Evolutionary conservation across 2,797 vertebrate species (phyloP).

Genomic region (Microctenopoma lineatum): DNA sequence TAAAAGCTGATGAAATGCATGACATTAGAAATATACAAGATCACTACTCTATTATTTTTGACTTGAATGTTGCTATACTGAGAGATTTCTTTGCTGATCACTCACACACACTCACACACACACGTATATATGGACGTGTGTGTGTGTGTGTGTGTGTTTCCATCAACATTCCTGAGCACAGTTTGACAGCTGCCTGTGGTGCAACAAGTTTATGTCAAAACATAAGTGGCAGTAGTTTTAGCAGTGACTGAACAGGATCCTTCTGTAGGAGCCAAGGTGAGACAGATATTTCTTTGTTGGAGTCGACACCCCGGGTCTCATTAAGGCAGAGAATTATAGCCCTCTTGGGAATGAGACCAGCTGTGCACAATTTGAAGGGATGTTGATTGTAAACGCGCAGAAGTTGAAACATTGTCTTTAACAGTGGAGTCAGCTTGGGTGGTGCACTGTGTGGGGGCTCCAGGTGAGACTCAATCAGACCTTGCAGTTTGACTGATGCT

Average conservation of each 20-base stretch:
- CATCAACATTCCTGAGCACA: slow-evolving; percentile 25
- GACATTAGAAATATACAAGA: not conserved
- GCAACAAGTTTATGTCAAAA: slow-evolving; percentile 30
- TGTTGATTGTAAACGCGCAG: slow-evolving; percentile 36
- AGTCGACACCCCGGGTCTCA: slow-evolving; percentile 39
- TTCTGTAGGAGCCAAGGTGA: not conserved
- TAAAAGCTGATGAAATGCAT: not conserved
- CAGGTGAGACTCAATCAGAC: slow-evolving; percentile 63
- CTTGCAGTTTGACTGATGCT: slow-evolving; percentile 62
- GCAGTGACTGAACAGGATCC: slow-evolving; percentile 12
- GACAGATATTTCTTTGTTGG: slow-evolving; percentile 26
- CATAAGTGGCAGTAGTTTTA: slow-evolving; percentile 28
- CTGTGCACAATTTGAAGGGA: slow-evolving; percentile 32
- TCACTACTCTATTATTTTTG: not conserved
- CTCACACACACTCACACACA: too few relatives aligned
- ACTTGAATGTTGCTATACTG: not conserved
- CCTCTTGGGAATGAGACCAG: slow-evolving; percentile 27
- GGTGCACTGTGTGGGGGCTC: slow-evolving; percentile 47
- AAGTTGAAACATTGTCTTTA: slow-evolving; percentile 51
- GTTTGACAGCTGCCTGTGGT: slow-evolving; percentile 37
- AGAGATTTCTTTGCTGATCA: not conserved
- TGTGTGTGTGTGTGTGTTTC: not conserved
- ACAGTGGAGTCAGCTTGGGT: slow-evolving; percentile 38
- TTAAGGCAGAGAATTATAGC: slow-evolving; percentile 33
- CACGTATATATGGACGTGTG: too few relatives aligned